These are phyloP conservation scores for Oryzias woworae DNA, from an alignment of 2,113 vertebrate species.

Conservation along the genomic window DNA sequence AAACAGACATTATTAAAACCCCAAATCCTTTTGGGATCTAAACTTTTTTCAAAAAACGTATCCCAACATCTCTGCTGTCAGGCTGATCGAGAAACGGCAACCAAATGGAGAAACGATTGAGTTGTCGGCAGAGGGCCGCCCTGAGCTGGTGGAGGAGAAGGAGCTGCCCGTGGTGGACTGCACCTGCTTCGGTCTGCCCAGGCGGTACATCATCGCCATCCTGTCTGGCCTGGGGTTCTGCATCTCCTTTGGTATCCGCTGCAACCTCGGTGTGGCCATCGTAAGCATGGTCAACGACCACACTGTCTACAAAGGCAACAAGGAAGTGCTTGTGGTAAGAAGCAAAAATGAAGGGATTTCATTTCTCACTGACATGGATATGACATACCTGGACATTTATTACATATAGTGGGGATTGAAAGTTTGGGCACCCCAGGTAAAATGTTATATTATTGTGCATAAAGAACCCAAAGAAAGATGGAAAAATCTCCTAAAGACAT, in stretches of 20 bases:
- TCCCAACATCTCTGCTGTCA: constrained; percentile 34
- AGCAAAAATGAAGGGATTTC: background rate
- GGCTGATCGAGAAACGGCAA: constrained; percentile 86
- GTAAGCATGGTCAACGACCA: constrained; percentile 96
- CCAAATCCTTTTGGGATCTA: no score
- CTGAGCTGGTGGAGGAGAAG: constrained; percentile 85
- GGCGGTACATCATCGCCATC: constrained; percentile 92
- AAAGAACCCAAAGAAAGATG: no score
- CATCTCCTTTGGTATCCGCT: constrained; percentile 93
- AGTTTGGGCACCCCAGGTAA: no score
- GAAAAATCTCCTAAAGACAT: no score
- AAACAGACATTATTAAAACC: no score
- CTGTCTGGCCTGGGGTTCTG: constrained; percentile 92
- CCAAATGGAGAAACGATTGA: constrained; percentile 88
- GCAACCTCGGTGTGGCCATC: constrained; percentile 93
- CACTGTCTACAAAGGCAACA: constrained; percentile 84
- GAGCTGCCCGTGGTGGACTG: constrained; percentile 87
- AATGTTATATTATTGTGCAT: no score
- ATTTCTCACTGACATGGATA: no score
- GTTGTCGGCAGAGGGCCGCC: constrained; percentile 85
- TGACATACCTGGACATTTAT: no score
- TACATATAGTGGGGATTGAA: no score
- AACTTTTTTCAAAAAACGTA: background rate
- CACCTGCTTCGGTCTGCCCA: constrained; percentile 88
- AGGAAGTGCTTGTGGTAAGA: constrained; percentile 85